A percentile compares a stretch with the other conserved stretches of the same genome.
These are phyloP conservation scores for Psittacula echo DNA, from an alignment of 2,797 vertebrate genomes.

Conservation along the genomic window DNA sequence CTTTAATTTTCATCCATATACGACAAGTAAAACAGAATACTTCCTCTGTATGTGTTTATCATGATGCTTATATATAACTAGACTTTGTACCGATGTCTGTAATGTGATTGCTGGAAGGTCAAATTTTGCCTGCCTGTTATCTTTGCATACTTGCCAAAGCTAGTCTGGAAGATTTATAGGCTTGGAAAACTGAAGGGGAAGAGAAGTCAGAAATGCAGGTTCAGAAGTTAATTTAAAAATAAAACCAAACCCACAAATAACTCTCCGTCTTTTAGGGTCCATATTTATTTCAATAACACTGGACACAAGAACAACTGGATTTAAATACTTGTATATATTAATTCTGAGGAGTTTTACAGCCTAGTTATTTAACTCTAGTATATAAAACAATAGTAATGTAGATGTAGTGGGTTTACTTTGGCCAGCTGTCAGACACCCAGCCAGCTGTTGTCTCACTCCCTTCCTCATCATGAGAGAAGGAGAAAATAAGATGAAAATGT, in stretches of 20 bases:
- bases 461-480: background rate
- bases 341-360: background rate
- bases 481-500: background rate
- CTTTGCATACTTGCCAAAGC: background rate
- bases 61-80: background rate
- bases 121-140: background rate
- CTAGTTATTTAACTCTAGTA: background rate
- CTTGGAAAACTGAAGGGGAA: background rate
- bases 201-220: background rate
- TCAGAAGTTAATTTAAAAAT: background rate
- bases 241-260: background rate
- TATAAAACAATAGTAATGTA: background rate
- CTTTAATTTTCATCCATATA: background rate
- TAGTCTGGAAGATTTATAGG: background rate
- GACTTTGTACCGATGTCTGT: background rate
- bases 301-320: background rate
- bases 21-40: background rate
- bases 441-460: background rate
- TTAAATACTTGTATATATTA: background rate
- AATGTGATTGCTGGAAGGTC: background rate
- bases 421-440: background rate
- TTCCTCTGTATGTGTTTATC: background rate
- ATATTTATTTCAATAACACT: background rate
- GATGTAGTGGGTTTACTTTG: background rate
- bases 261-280: background rate